A percentile compares a stretch with the other conserved stretches of the same genome.
phyloP scores from a whole-genome alignment of 1,140 invertebrate species.

The Drosophila quadrilineata region DNA sequence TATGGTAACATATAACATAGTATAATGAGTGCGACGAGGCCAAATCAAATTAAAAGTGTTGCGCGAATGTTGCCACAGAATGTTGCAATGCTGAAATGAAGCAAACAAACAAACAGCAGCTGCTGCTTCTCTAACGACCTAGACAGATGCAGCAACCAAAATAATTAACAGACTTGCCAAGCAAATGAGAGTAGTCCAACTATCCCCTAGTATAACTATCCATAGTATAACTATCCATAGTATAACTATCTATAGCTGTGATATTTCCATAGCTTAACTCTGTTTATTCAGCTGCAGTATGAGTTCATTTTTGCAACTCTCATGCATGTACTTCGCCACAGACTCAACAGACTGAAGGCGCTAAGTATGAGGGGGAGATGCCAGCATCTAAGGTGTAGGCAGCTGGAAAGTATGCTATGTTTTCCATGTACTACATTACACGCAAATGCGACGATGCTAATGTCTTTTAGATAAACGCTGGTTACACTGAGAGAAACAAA shows the following conservation, averaged over 20 bases:
- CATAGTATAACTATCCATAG: too few species aligned
- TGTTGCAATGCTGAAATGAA: conserved; percentile 3
- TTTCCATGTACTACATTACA: conserved; percentile 31
- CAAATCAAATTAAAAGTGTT: conserved; percentile 14
- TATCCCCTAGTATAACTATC: background rate
- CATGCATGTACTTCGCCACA: too few species aligned
- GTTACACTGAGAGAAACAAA: too few species aligned
- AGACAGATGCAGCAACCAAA: conserved; percentile 1
- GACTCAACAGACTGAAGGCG: too few species aligned
- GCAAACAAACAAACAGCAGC: background rate
- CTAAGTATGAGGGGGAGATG: too few species aligned
- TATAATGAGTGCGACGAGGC: conserved; percentile 6
- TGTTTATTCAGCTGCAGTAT: too few species aligned
- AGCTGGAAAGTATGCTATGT: background rate
- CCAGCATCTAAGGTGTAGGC: too few species aligned
- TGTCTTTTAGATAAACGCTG: conserved; percentile 62
- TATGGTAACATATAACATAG: conserved; percentile 4
- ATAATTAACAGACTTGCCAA: conserved; percentile 29
- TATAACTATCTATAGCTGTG: too few species aligned
- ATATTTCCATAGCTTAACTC: too few species aligned
- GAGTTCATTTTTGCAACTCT: too few species aligned
- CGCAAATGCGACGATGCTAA: conserved; percentile 34
- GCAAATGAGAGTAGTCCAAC: background rate
- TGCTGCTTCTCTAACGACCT: conserved; percentile 1
- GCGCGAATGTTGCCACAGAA: conserved; percentile 3